Evolutionary conservation across 2,113 vertebrate genomes (phyloP).

Genomic region (Fulmarus glacialis): DNA sequence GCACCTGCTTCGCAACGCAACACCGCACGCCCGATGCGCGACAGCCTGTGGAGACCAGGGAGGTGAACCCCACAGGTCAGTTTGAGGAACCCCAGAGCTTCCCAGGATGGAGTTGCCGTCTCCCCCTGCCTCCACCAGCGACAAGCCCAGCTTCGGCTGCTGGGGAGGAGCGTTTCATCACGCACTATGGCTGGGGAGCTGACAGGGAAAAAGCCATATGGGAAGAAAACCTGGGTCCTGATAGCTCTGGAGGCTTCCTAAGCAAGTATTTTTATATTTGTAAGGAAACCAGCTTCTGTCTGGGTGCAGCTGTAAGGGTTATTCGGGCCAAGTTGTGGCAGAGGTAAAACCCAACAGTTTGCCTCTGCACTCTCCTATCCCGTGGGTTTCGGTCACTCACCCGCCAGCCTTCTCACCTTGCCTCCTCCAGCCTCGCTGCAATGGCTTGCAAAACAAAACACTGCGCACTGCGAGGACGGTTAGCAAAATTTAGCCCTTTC

Average conservation of each 20-base stretch:
- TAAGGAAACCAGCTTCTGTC: neutral
- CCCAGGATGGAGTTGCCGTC: neutral
- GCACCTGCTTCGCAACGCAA: neutral
- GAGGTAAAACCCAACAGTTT: neutral
- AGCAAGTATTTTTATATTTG: neutral
- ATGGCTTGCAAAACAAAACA: neutral
- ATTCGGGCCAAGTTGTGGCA: neutral
- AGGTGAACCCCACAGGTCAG: neutral
- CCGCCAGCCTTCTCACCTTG: neutral
- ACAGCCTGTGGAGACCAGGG: neutral
- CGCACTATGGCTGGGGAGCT: fast-evolving
- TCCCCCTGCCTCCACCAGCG: neutral
- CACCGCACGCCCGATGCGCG: fast-evolving
- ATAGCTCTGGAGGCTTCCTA: neutral
- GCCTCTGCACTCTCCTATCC: neutral
- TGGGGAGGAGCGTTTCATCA: neutral
- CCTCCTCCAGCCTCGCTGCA: neutral
- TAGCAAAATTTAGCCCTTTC: neutral
- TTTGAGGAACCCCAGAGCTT: neutral
- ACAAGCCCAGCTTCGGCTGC: neutral
- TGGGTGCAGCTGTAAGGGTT: neutral
- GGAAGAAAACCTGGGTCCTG: neutral
- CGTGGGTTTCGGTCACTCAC: neutral
- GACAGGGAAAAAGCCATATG: neutral
- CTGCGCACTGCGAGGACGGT: neutral